Percentiles rank a stretch among this genome's conserved stretches.
Conservation (phyloP, 2,797 vertebrate species). For the Sandelia bainsii region DNA sequence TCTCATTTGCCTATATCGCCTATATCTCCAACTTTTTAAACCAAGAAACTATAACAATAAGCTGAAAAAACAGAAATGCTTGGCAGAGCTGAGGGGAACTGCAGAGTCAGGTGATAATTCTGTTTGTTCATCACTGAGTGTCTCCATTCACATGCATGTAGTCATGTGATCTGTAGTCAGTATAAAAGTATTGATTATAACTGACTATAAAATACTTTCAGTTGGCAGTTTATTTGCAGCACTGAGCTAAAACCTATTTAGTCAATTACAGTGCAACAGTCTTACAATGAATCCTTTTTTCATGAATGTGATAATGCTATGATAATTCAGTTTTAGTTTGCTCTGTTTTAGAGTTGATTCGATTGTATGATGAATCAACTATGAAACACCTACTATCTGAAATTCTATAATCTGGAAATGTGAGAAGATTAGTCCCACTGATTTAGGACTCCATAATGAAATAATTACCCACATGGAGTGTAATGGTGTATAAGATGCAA, state of each 20-base stretch:
- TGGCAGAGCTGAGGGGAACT: not conserved
- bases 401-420: not conserved
- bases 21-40: too few relatives aligned
- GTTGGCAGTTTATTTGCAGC: too few relatives aligned
- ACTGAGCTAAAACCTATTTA: too few relatives aligned
- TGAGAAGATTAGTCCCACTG: not conserved
- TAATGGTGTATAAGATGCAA: too few relatives aligned
- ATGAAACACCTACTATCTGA: too few relatives aligned
- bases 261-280: too few relatives aligned
- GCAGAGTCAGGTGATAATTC: not conserved
- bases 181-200: not conserved
- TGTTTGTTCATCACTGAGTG: not conserved
- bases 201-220: too few relatives aligned
- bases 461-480: not conserved
- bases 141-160: not conserved
- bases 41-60: not conserved
- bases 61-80: slow-evolving; percentile 12
- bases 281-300: too few relatives aligned
- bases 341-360: not conserved
- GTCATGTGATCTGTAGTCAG: not conserved
- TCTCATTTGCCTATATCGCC: not conserved
- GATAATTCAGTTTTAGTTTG: not conserved
- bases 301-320: not conserved
- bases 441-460: not conserved
- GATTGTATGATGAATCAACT: not conserved